These are phyloP conservation scores for Labeo catla DNA, from an alignment of 2,113 vertebrate species.

Conservation along the genomic window DNA sequence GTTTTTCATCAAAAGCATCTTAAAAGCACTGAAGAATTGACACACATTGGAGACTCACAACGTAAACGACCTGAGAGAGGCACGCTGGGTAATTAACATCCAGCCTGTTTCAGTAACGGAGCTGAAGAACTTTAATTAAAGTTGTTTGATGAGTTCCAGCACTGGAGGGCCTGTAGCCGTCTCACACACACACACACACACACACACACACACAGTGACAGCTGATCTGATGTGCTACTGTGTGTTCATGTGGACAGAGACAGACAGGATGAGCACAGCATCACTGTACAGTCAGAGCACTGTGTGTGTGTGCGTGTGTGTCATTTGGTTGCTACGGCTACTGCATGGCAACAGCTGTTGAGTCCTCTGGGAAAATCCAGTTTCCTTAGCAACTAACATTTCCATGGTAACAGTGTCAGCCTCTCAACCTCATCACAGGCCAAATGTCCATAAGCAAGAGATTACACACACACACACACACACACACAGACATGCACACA, in stretches of 20 bases:
- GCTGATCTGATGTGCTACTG: neutral
- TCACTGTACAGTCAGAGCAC: neutral
- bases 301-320: constrained; percentile 18
- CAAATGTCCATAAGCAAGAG: neutral
- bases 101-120: constrained; percentile 7
- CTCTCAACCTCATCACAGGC: constrained; percentile 17
- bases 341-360: constrained; percentile 71
- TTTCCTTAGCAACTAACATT: constrained; percentile 69
- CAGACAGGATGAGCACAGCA: neutral
- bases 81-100: neutral
- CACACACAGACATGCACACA: constrained; percentile 13
- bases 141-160: neutral
- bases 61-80: neutral
- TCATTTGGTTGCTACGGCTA: constrained; percentile 64
- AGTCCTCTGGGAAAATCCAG: constrained; percentile 60
- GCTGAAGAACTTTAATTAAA: constrained; percentile 8
- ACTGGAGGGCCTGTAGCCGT: neutral
- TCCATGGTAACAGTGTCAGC: constrained; percentile 47
- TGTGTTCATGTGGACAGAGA: neutral
- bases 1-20: neutral
- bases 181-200: neutral
- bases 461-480: constrained; percentile 35
- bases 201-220: constrained; percentile 15
- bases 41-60: neutral
- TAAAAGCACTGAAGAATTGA: neutral